Percentiles rank a stretch among this genome's conserved stretches.
Conservation (phyloP, 1,140 invertebrate genomes). For the Drosophila trapezifrons region DNA sequence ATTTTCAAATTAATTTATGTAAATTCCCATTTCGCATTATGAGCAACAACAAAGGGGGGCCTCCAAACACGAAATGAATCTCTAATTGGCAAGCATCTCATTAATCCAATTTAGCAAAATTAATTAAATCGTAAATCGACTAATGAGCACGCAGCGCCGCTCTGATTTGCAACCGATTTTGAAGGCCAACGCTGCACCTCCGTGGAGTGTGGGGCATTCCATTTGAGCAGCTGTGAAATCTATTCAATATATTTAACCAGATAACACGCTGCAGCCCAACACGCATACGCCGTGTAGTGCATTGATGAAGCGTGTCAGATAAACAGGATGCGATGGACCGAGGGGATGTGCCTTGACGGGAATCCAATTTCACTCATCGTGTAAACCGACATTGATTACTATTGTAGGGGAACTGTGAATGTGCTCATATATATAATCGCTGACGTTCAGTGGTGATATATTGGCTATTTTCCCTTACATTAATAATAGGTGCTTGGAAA, state of each 20-base stretch:
- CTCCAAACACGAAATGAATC: constrained; percentile 53
- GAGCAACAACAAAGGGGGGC: constrained; percentile 34
- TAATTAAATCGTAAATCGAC: constrained; percentile 78
- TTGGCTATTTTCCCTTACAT: not conserved
- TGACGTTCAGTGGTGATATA: not conserved
- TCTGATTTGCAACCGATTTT: constrained; percentile 48
- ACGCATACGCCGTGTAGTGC: constrained; percentile 57
- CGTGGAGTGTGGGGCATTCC: not conserved
- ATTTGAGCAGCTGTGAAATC: constrained; percentile 49
- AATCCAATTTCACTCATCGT: constrained; percentile 51
- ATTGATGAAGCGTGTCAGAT: constrained; percentile 51
- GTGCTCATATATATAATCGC: constrained; percentile 33
- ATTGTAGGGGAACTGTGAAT: constrained; percentile 21
- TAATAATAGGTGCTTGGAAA: not conserved
- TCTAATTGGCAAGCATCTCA: constrained; percentile 73
- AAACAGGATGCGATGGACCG: constrained; percentile 18
- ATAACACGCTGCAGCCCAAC: constrained; percentile 52
- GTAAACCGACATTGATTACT: constrained; percentile 35
- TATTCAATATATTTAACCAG: constrained; percentile 52
- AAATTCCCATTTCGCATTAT: constrained; percentile 66
- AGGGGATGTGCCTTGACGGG: constrained; percentile 4
- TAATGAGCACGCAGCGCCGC: constrained; percentile 61
- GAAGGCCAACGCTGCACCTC: constrained; percentile 36
- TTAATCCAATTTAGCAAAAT: constrained; percentile 80
- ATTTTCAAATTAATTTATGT: constrained; percentile 74